Evolutionary conservation across 2,888 invertebrate genomes (phyloP).

Genomic region (Prostheceraeus crozeri): DNA sequence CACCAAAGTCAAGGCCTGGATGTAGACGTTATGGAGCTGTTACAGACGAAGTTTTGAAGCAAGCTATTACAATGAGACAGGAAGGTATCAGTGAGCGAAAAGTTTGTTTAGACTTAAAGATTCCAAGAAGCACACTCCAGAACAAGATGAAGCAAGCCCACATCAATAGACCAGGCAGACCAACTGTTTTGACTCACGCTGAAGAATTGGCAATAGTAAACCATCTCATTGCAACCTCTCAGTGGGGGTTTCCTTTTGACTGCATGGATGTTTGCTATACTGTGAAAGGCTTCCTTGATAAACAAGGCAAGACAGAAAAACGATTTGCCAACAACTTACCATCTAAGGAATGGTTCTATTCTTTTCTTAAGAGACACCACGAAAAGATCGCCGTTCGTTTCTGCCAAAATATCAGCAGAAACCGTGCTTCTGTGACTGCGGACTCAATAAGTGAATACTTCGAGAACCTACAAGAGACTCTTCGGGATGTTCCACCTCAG

Average conservation of each 20-base stretch:
- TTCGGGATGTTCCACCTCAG: not conserved
- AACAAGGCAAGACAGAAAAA: no score
- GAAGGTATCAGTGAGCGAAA: no score
- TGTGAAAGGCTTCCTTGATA: conserved; percentile 11
- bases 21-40: no score
- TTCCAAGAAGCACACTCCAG: no score
- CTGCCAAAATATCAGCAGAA: conserved; percentile 5
- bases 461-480: not conserved
- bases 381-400: no score
- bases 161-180: not conserved
- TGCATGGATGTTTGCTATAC: not conserved
- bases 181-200: conserved; percentile 9
- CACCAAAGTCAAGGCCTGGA: no score
- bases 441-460: conserved; percentile 8
- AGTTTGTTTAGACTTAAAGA: not conserved
- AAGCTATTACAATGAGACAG: no score
- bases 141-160: conserved; percentile 1
- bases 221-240: not conserved
- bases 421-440: not conserved
- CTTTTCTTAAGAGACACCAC: no score
- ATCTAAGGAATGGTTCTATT: no score
- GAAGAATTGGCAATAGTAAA: not conserved
- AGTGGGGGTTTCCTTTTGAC: conserved; percentile 20
- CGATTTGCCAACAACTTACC: no score
- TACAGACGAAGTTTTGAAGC: no score